Evolutionary conservation across 2,797 vertebrate species (phyloP).

Genomic region (Threskiornis aethiopicus): DNA sequence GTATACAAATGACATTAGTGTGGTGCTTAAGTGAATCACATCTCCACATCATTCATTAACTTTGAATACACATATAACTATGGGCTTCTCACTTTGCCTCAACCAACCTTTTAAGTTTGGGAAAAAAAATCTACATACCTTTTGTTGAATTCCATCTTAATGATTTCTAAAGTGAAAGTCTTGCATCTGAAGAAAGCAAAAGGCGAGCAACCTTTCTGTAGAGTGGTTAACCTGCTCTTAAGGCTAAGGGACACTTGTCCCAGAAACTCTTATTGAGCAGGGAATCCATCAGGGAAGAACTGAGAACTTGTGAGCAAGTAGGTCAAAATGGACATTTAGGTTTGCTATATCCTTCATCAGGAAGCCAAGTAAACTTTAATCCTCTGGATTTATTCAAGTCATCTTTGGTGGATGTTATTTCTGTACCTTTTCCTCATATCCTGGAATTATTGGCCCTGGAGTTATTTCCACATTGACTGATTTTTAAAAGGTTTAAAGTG

Average conservation of each 20-base stretch:
- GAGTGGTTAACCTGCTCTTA: slow-evolving; percentile 72
- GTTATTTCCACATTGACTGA: slow-evolving; percentile 66
- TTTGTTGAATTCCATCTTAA: slow-evolving; percentile 76
- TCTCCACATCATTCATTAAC: slow-evolving; percentile 10
- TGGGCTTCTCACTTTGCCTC: background rate
- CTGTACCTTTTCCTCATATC: slow-evolving; percentile 72
- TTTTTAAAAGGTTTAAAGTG: slow-evolving; percentile 50
- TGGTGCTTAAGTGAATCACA: slow-evolving; percentile 54
- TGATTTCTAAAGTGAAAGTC: slow-evolving; percentile 73
- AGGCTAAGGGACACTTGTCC: slow-evolving; percentile 69
- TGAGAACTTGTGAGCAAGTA: slow-evolving; percentile 66
- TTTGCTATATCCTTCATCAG: slow-evolving; percentile 73
- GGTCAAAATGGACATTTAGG: slow-evolving; percentile 57
- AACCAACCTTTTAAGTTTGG: slow-evolving; percentile 56
- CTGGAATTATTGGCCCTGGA: slow-evolving; percentile 62
- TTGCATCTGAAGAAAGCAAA: slow-evolving; percentile 75
- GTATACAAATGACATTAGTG: slow-evolving; percentile 18
- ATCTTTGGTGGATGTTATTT: slow-evolving; percentile 71
- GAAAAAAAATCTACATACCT: slow-evolving; percentile 79
- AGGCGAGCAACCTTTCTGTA: slow-evolving; percentile 68
- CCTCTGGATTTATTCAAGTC: slow-evolving; percentile 71
- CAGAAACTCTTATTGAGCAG: slow-evolving; percentile 67
- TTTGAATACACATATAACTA: slow-evolving; percentile 3
- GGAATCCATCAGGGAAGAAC: slow-evolving; percentile 66
- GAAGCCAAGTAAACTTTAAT: slow-evolving; percentile 73